These are phyloP conservation scores for Macaca fascicularis DNA, from an alignment of 2,113 vertebrate genomes.

Conservation along the genomic window DNA sequence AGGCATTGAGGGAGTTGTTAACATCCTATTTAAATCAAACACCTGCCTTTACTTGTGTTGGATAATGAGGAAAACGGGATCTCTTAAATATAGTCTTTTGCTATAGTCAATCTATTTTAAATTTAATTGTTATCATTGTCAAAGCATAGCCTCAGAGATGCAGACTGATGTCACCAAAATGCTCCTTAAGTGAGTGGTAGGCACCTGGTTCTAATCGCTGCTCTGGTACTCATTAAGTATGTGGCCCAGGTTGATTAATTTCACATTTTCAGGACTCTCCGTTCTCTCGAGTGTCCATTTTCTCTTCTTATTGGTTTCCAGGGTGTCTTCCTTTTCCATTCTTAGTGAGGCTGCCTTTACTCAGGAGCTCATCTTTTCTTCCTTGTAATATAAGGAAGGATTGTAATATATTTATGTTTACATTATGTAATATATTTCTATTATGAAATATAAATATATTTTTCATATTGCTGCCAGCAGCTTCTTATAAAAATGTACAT, in stretches of 20 bases:
- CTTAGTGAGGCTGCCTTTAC: not conserved
- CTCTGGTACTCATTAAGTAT: slow-evolving; percentile 18
- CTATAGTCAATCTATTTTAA: slow-evolving; percentile 63
- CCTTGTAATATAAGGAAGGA: no score
- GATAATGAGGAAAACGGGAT: slow-evolving; percentile 68
- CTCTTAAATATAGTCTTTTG: slow-evolving; percentile 59
- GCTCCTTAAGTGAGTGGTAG: not conserved
- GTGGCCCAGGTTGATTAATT: slow-evolving; percentile 28
- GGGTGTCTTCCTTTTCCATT: not conserved
- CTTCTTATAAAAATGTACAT: not conserved
- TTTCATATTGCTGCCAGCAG: not conserved
- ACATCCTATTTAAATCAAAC: slow-evolving; percentile 54
- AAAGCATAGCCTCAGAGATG: not conserved
- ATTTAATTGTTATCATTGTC: slow-evolving; percentile 65
- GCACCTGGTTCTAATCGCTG: not conserved
- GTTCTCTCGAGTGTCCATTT: not conserved
- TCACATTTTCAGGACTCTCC: not conserved
- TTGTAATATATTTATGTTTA: no score
- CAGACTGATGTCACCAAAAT: not conserved
- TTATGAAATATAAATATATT: not conserved
- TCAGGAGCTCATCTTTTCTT: no score
- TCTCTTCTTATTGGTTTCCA: not conserved
- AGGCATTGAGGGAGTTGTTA: slow-evolving; percentile 44
- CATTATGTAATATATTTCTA: no score
- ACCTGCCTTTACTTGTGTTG: slow-evolving; percentile 48